Conservation (phyloP, 1,140 invertebrate species). For the Diploscapter pachys region DNA sequence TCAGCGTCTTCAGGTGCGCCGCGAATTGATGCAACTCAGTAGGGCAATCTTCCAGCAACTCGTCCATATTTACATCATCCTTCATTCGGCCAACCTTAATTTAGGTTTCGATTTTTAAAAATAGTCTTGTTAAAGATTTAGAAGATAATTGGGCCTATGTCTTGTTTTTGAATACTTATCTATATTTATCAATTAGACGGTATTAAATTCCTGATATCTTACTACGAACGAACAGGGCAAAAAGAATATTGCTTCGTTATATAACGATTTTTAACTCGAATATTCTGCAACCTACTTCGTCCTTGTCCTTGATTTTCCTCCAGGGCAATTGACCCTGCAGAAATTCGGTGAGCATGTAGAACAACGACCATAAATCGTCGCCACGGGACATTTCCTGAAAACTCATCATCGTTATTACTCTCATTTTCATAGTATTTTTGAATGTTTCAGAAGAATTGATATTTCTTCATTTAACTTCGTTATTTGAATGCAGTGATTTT, state of each 20-base stretch:
- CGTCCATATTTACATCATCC: constrained; percentile 51
- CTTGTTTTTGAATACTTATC: not conserved
- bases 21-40: constrained; percentile 50
- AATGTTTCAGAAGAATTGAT: too few species aligned
- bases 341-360: constrained; percentile 99
- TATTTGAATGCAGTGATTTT: too few species aligned
- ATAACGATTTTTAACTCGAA: not conserved
- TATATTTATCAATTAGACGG: not conserved
- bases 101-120: not conserved
- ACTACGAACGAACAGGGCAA: not conserved
- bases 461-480: too few species aligned
- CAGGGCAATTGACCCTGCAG: constrained; percentile 96
- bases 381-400: constrained; percentile 92
- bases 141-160: not conserved
- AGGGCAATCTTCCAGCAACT: constrained; percentile 55
- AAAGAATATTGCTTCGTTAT: not conserved
- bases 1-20: constrained; percentile 47
- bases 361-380: constrained; percentile 97
- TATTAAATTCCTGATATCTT: not conserved
- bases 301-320: constrained; percentile 98
- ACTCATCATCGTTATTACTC: not conserved
- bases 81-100: constrained; percentile 55
- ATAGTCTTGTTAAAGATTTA: too few species aligned
- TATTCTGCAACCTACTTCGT: constrained; percentile 69
- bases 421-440: too few species aligned